These are phyloP conservation scores for Mugil cephalus DNA, from an alignment of 2,113 vertebrate genomes.

Conservation along the genomic window DNA sequence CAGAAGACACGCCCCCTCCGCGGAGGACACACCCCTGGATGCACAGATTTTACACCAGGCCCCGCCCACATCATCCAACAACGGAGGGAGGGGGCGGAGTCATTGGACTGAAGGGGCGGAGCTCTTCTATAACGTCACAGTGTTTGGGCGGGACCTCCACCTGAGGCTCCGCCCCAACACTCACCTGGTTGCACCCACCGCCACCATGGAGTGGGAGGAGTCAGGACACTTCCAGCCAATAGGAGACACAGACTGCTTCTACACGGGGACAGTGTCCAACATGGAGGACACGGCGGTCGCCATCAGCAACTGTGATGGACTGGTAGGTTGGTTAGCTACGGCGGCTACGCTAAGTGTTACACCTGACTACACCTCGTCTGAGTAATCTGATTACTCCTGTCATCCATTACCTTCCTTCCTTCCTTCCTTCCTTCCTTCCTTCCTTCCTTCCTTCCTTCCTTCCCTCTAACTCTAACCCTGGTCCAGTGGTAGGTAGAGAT, in stretches of 20 bases:
- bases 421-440: no score
- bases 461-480: no score
- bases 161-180: constrained; percentile 89
- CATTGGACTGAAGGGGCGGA: constrained; percentile 26
- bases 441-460: no score
- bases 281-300: constrained; percentile 90
- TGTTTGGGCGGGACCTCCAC: constrained; percentile 92
- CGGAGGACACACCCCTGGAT: not conserved
- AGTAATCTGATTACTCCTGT: no score
- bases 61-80: not conserved
- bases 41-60: not conserved
- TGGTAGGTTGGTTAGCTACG: constrained; percentile 94
- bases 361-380: no score
- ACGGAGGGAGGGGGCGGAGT: not conserved
- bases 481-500: no score
- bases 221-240: constrained; percentile 88
- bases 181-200: constrained; percentile 89
- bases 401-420: no score
- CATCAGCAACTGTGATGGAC: constrained; percentile 96
- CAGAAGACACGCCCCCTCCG: constrained; percentile 73
- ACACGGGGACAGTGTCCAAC: constrained; percentile 91
- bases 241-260: constrained; percentile 88
- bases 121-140: constrained; percentile 96
- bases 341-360: no score
- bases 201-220: constrained; percentile 93